Base-by-base conservation (phyloP, 30 jellyfish, hydroid and myxozoan genomes). In the Chironex yamaguchii region DNA sequence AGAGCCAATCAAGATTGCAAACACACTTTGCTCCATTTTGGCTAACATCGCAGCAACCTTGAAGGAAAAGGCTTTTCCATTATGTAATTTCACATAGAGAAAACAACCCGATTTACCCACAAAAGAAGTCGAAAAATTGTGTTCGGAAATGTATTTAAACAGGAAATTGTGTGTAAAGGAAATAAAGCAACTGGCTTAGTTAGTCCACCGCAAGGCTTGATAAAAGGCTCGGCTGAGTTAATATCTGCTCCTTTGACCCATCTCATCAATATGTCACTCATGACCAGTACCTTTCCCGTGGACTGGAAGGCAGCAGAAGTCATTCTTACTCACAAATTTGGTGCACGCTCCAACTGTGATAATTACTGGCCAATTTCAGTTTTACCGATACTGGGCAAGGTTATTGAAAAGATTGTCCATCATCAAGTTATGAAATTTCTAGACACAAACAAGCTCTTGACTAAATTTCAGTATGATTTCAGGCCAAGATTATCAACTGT, bases 201-300 rank as follows among this genome's bases (percentile, higher is more conserved):
- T 48, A n/a, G n/a, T 48, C 62, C n/a, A n/a, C 62, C 62, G n/a
- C 62, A 12, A 48, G n/a, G 62, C n/a, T 48, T 48, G 62, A 48
- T 48, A 48, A 48, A 48, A 48, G 62, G n/a, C 62, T 48, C 62
- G 62, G 62, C n/a, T n/a, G n/a, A n/a, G n/a, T n/a, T n/a, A n/a
- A n/a, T n/a, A n/a, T n/a, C n/a, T n/a, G n/a, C n/a, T n/a, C n/a
- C n/a, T n/a, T n/a, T n/a, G 72, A 4, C 72, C 72, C 72, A 54
- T 54, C 72, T 54, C 72, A 54, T 54, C 72, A 54, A 54, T 21
- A 54, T 54, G 72, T 54, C 72, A 54, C 72, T 54, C 72, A 54
- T 54, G 72, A 54, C 72, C 25, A 54, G 72, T 21, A 54, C 11
- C 11, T 54, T 54, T 54, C 72, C 72, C 72, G 72, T 31, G 72